These are phyloP conservation scores for Megaceryle torquata DNA, from an alignment of 2,113 vertebrate species.

Conservation along the genomic window DNA sequence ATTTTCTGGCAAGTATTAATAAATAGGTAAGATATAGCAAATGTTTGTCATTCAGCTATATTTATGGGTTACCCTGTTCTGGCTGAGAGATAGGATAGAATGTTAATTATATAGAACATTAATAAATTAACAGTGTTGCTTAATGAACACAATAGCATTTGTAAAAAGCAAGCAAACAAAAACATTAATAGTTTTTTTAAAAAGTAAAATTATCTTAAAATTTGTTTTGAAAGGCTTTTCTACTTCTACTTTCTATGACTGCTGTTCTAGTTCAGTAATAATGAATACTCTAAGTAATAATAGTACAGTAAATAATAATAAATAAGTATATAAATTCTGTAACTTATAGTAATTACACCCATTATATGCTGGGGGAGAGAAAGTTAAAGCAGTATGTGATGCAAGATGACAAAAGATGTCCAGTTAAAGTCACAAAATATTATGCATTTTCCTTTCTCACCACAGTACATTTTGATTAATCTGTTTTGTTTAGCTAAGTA, in stretches of 20 bases:
- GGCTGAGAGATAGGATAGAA: background rate
- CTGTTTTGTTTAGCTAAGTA: background rate
- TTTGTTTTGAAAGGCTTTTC: background rate
- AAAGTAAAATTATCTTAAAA: background rate
- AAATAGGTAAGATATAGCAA: constrained; percentile 16
- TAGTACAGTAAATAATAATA: background rate
- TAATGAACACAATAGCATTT: background rate
- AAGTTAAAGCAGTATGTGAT: background rate
- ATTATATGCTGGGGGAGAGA: background rate
- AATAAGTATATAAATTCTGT: background rate
- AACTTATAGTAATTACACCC: background rate
- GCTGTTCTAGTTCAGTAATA: background rate
- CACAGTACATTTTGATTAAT: background rate
- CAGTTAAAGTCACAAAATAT: background rate
- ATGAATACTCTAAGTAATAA: background rate
- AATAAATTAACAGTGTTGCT: background rate
- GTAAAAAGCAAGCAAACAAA: background rate
- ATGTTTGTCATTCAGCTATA: background rate
- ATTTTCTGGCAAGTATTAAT: constrained; percentile 1
- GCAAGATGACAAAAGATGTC: background rate
- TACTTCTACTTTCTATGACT: background rate
- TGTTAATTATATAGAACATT: background rate
- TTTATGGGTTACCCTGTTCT: background rate
- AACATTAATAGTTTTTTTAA: background rate
- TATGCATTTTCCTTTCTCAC: background rate